A percentile compares a stretch with the other conserved stretches of the same genome.
These are phyloP conservation scores for Nyctibius bracteatus DNA, from an alignment of 2,113 vertebrate genomes.

Conservation along the genomic window DNA sequence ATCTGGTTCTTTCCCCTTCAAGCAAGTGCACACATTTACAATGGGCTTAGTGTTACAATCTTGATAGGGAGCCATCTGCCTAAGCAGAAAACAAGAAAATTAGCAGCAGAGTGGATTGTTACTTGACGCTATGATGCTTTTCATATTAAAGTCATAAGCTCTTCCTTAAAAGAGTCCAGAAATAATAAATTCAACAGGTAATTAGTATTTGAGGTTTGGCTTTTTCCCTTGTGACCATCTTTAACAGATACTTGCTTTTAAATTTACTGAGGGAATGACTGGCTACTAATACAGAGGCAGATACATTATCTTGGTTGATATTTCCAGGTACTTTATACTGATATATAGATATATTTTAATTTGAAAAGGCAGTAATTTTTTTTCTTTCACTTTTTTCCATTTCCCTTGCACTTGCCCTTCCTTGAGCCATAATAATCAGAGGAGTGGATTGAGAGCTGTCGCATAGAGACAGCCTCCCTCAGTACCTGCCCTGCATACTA, in stretches of 20 bases:
- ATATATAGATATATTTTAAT: not conserved
- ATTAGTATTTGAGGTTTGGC: slow-evolving; percentile 6
- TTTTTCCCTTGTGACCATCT: not conserved
- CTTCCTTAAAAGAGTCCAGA: not conserved
- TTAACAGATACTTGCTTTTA: not conserved
- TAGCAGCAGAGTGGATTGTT: not conserved
- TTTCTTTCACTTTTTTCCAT: not conserved
- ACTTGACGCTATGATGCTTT: not conserved
- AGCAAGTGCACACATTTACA: not conserved
- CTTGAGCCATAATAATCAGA: slow-evolving; percentile 28
- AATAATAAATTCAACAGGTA: slow-evolving; percentile 53
- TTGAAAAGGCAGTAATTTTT: not conserved
- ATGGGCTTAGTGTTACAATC: not conserved
- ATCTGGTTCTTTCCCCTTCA: not conserved
- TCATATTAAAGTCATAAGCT: not conserved
- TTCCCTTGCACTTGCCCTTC: not conserved
- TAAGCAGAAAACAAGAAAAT: slow-evolving; percentile 33
- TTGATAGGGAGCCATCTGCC: not conserved
- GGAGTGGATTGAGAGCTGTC: slow-evolving; percentile 39
- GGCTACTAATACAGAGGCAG: not conserved
- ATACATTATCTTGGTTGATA: not conserved
- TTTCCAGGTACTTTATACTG: not conserved
- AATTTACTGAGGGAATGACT: not conserved
- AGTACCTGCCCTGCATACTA: slow-evolving; percentile 56
- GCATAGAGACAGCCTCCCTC: slow-evolving; percentile 52